Conservation (phyloP, 2,113 vertebrate genomes). For the Piaya cayana region DNA sequence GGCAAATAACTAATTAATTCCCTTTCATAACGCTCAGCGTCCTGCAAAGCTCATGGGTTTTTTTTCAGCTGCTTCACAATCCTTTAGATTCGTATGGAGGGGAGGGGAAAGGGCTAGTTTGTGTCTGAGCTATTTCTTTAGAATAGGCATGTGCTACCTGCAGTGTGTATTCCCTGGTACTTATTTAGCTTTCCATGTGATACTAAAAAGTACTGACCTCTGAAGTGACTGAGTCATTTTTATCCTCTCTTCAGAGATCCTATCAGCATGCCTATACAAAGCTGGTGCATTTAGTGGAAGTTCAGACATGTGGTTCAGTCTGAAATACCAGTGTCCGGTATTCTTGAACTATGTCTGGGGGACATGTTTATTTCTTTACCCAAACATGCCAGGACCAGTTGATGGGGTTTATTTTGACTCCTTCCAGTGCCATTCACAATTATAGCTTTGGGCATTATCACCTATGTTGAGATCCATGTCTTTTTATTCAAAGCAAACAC, state of each 20-base stretch:
- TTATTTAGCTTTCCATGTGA: background rate
- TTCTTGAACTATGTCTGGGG: background rate
- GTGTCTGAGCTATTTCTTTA: background rate
- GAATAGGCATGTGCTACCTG: background rate
- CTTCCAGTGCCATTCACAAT: background rate
- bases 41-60: background rate
- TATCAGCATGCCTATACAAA: background rate
- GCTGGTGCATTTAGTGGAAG: background rate
- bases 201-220: background rate
- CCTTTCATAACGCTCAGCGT: background rate
- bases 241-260: background rate
- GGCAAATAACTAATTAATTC: background rate
- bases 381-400: background rate
- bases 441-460: background rate
- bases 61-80: background rate
- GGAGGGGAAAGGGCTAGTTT: background rate
- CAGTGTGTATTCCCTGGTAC: background rate
- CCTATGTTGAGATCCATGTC: background rate
- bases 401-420: background rate
- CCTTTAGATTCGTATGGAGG: background rate
- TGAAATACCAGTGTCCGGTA: background rate
- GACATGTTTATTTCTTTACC: background rate
- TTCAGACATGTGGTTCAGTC: background rate
- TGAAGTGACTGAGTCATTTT: background rate
- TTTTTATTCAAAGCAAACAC: background rate